A percentile compares a stretch with the other conserved stretches of the same genome.
Evolutionary conservation across 2,888 invertebrate genomes (phyloP).

Genomic region (Rhimphoctona megacephalus): DNA sequence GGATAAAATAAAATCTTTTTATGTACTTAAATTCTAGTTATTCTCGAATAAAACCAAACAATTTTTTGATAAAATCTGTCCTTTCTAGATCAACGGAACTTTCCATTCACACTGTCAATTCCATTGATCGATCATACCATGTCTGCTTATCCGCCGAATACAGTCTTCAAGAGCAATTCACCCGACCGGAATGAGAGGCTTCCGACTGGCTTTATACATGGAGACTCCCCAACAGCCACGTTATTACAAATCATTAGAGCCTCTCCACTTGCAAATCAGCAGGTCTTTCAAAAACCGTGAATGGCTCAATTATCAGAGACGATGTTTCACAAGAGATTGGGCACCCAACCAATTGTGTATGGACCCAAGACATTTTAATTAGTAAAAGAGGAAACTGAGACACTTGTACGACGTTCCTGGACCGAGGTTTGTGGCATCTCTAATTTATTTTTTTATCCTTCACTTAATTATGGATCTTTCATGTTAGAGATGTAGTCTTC

Average conservation of each 20-base stretch:
- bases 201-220: slow-evolving; percentile 41
- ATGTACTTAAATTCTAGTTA: not conserved
- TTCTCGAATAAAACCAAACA: not conserved
- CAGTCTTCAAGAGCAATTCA: slow-evolving; percentile 32
- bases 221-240: slow-evolving; percentile 72
- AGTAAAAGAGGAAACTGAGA: slow-evolving; percentile 36
- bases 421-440: slow-evolving; percentile 7
- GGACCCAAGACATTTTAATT: slow-evolving; percentile 54
- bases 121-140: slow-evolving; percentile 14
- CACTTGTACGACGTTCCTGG: slow-evolving; percentile 9
- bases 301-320: slow-evolving; percentile 63
- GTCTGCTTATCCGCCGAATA: slow-evolving; percentile 5
- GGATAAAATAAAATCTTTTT: not conserved
- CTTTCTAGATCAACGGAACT: not conserved
- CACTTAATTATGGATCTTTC: slow-evolving; percentile 32
- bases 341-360: slow-evolving; percentile 31
- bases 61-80: not conserved
- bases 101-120: slow-evolving; percentile 10
- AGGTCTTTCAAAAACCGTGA: slow-evolving; percentile 80
- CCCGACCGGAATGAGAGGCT: slow-evolving; percentile 63
- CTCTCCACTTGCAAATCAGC: slow-evolving; percentile 81
- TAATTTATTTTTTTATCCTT: slow-evolving; percentile 13
- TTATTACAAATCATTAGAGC: slow-evolving; percentile 84
- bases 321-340: slow-evolving; percentile 35
- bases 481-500: not conserved